Conservation (phyloP, 30 jellyfish, hydroid and myxozoan species). For the Aurelia coerulea region DNA sequence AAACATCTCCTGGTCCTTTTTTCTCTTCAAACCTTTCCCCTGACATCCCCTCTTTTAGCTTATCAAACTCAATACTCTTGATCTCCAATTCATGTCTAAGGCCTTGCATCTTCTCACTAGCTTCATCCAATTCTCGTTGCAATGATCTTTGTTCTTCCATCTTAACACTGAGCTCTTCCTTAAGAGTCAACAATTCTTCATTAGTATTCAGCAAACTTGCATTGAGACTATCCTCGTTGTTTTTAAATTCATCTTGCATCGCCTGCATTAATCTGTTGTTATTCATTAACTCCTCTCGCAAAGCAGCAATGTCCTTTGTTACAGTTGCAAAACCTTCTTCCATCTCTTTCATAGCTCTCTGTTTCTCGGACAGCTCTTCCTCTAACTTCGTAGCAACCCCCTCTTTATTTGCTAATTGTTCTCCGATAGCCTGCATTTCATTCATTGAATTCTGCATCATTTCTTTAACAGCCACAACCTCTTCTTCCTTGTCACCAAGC, state of each 20-base stretch:
- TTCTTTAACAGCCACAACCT: slow-evolving; percentile 48
- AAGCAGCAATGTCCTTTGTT: not conserved
- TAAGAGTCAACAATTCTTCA: slow-evolving; percentile 4
- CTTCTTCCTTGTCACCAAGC: slow-evolving; percentile 60
- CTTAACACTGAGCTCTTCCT: slow-evolving; percentile 11
- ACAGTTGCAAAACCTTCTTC: not conserved
- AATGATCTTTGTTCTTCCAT: not conserved
- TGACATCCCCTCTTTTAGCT: slow-evolving; percentile 9
- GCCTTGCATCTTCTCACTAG: slow-evolving; percentile 7
- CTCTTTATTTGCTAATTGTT: slow-evolving; percentile 19
- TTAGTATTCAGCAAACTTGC: slow-evolving; percentile 10
- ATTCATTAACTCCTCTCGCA: slow-evolving; percentile 3
- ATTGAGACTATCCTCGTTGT: slow-evolving; percentile 11
- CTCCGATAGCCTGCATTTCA: slow-evolving; percentile 47
- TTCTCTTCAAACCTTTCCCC: not conserved
- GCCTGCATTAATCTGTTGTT: not conserved
- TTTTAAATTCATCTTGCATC: not conserved
- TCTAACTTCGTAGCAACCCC: not conserved
- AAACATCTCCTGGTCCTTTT: not conserved
- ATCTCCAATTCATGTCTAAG: slow-evolving; percentile 34
- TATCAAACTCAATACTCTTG: slow-evolving; percentile 23
- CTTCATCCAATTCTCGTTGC: slow-evolving; percentile 8
- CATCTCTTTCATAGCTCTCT: not conserved
- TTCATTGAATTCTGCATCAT: slow-evolving; percentile 44
- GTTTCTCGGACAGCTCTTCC: not conserved